Percentiles rank a stretch among this genome's conserved stretches.
phyloP scores from a whole-genome alignment of 1,140 invertebrate species.

The Propsilocerus akamusi region DNA sequence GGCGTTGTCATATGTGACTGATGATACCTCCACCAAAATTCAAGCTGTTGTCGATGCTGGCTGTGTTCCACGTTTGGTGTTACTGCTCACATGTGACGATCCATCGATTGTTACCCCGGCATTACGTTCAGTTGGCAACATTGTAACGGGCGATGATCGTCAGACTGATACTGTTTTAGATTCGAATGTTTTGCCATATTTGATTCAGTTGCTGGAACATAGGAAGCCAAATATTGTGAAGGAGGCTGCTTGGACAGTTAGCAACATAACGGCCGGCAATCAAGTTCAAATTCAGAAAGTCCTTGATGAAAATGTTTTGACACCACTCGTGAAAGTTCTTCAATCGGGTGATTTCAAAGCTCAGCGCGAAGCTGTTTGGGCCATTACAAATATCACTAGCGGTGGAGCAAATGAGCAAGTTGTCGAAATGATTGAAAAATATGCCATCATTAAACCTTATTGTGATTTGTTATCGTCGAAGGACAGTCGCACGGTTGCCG shows the following conservation, averaged over 20 bases:
- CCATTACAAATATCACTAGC: constrained; percentile 91
- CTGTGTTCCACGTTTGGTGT: constrained; percentile 56
- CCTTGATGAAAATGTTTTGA: constrained; percentile 52
- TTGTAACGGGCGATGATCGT: constrained; percentile 62
- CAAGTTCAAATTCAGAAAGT: constrained; percentile 85
- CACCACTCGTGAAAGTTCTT: constrained; percentile 27
- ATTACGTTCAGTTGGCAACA: constrained; percentile 70
- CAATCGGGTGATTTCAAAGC: constrained; percentile 81
- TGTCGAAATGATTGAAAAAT: constrained; percentile 54
- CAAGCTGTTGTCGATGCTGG: constrained; percentile 55
- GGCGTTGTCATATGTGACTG: constrained; percentile 91
- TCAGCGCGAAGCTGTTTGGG: constrained; percentile 98
- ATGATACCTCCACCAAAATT: constrained; percentile 87
- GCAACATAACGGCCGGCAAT: constrained; percentile 95
- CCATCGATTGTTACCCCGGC: constrained; percentile 74
- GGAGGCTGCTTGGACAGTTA: constrained; percentile 98
- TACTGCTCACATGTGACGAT: constrained; percentile 50
- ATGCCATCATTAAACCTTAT: constrained; percentile 71
- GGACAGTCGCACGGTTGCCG: constrained; percentile 57
- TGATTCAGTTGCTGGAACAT: constrained; percentile 55
- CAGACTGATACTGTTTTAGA: constrained; percentile 84
- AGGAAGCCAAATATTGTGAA: constrained; percentile 52
- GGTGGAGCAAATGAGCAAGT: constrained; percentile 79
- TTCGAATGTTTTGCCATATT: constrained; percentile 51
- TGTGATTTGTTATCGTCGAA: constrained; percentile 64